phyloP scores from a whole-genome alignment of 2,888 invertebrate genomes.

The Malacosoma neustria region DNA sequence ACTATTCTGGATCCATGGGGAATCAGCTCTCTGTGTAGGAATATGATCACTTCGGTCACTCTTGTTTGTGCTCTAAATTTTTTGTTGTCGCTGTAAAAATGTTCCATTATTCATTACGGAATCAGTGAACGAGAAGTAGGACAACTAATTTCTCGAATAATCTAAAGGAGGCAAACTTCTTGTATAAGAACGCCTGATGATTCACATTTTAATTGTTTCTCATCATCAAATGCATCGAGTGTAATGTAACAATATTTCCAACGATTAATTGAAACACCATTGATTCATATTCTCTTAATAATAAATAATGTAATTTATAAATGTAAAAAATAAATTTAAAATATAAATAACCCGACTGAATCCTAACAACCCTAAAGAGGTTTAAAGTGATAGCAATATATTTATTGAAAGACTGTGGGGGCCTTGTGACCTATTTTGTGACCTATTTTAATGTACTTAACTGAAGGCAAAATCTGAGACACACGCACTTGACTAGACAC shows the following conservation, averaged over 20 bases:
- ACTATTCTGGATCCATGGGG: constrained; percentile 71
- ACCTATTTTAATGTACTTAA: no score
- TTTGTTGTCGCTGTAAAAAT: constrained; percentile 36
- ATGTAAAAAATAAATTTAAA: no score
- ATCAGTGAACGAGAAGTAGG: constrained; percentile 31
- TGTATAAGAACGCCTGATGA: constrained; percentile 16
- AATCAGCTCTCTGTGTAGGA: constrained; percentile 61
- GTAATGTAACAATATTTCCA: constrained; percentile 14
- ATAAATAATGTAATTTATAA: no score
- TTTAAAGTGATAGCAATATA: no score
- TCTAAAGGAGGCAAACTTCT: constrained; percentile 17
- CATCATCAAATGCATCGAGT: constrained; percentile 23
- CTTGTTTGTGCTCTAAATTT: constrained; percentile 52
- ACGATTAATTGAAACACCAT: background rate
- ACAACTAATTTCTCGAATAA: constrained; percentile 29
- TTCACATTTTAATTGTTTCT: constrained; percentile 35
- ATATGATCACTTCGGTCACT: constrained; percentile 57
- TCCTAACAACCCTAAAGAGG: no score
- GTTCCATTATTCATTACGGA: constrained; percentile 49
- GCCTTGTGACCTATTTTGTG: no score
- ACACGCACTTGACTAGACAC: no score
- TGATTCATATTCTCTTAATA: background rate
- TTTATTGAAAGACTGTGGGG: no score
- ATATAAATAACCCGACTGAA: no score
- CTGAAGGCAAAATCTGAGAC: no score